These are phyloP conservation scores for Mormyrops attenuatus DNA, from an alignment of 2,797 vertebrate genomes.

Conservation along the genomic window DNA sequence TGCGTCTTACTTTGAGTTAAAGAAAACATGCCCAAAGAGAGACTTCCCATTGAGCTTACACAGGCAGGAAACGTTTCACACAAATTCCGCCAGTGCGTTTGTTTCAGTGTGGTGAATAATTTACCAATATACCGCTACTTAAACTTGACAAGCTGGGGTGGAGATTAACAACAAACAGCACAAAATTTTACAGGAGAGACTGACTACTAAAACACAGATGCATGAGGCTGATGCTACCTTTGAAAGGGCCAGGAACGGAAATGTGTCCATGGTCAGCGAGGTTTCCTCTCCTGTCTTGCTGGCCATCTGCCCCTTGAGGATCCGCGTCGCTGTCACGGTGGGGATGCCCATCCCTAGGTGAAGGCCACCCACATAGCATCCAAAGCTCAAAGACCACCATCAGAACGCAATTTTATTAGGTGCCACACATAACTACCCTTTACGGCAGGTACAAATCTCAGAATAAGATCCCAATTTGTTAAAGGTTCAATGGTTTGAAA, in stretches of 20 bases:
- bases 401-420: background rate
- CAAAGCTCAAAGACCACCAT: background rate
- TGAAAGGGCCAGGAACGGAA: conserved; percentile 65
- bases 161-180: background rate
- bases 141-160: background rate
- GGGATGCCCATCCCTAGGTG: conserved; percentile 65
- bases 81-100: background rate
- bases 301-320: conserved; percentile 66
- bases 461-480: too few species aligned
- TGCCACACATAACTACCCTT: background rate
- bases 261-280: conserved; percentile 67
- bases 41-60: background rate
- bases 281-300: conserved; percentile 61
- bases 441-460: background rate
- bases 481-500: too few species aligned
- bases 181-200: background rate
- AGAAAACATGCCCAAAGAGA: background rate
- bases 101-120: background rate
- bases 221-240: conserved; percentile 51
- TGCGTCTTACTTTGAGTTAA: background rate
- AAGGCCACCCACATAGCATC: background rate
- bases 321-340: conserved; percentile 68
- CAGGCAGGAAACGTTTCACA: background rate
- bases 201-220: background rate
- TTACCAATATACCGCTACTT: background rate